Conservation (phyloP, 2,888 invertebrate species). For the Napeogenes inachia region DNA sequence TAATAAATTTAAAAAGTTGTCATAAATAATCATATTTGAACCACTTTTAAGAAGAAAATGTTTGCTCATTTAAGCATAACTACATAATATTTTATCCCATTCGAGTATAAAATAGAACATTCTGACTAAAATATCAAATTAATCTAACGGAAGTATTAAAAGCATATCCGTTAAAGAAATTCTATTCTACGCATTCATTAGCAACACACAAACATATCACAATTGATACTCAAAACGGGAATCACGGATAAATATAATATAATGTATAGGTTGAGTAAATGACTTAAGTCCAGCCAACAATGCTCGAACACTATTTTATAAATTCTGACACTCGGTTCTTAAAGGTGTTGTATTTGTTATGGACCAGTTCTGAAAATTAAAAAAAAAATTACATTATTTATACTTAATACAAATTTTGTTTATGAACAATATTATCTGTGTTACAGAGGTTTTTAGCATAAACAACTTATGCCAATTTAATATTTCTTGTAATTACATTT, state of each 20-base stretch:
- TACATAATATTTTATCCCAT: background rate
- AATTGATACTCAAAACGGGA: slow-evolving; percentile 16
- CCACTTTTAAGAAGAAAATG: background rate
- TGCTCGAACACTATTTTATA: background rate
- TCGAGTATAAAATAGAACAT: background rate
- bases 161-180: slow-evolving; percentile 25
- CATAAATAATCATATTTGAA: background rate
- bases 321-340: background rate
- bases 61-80: background rate
- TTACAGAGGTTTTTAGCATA: no score
- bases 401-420: no score
- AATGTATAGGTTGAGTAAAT: slow-evolving; percentile 13
- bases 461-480: no score
- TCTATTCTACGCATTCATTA: slow-evolving; percentile 22
- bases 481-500: no score
- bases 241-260: slow-evolving; percentile 4
- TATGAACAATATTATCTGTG: no score
- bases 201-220: slow-evolving; percentile 24
- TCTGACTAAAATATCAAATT: no score
- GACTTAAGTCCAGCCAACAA: background rate
- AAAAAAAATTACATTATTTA: no score
- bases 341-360: background rate
- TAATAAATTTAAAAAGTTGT: no score
- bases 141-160: slow-evolving; percentile 19
- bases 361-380: background rate